These are phyloP conservation scores for Lepus oiostolus DNA, from an alignment of 2,797 vertebrate species.

Conservation along the genomic window DNA sequence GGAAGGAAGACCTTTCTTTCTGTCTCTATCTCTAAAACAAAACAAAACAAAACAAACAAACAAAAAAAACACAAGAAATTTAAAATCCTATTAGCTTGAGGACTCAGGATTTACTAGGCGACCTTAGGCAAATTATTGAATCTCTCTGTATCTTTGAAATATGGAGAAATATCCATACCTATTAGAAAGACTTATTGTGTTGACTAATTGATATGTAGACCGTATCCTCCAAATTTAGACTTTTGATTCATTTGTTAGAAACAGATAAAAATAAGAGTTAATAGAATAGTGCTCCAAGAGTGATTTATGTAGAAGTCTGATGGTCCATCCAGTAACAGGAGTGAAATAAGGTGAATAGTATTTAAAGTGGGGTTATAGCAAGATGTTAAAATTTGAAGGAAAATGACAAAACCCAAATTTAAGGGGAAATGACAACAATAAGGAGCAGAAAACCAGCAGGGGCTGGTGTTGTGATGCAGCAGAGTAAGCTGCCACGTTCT, in stretches of 20 bases:
- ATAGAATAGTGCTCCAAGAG: neutral
- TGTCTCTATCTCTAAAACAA: too few species aligned
- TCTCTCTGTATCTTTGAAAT: neutral
- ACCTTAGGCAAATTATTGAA: neutral
- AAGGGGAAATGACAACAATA: neutral
- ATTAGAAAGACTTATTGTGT: neutral
- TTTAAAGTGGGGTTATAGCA: neutral
- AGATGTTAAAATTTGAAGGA: slow-evolving; percentile 8
- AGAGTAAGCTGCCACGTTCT: too few species aligned
- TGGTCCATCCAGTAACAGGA: neutral
- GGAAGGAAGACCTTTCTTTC: too few species aligned
- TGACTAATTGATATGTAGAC: neutral
- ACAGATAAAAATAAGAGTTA: neutral
- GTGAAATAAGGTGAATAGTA: neutral
- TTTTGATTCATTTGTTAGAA: neutral
- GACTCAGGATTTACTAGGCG: neutral
- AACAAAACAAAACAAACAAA: too few species aligned
- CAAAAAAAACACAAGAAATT: too few species aligned
- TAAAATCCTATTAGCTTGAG: neutral
- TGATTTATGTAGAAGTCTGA: neutral
- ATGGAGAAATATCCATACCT: neutral
- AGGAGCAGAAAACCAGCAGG: neutral
- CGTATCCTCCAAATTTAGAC: neutral
- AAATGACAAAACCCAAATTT: slow-evolving; percentile 17
- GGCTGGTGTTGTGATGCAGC: too few species aligned